These are phyloP conservation scores for Tetraodon nigroviridis DNA, from an alignment of 2,113 vertebrate genomes.

Conservation along the genomic window DNA sequence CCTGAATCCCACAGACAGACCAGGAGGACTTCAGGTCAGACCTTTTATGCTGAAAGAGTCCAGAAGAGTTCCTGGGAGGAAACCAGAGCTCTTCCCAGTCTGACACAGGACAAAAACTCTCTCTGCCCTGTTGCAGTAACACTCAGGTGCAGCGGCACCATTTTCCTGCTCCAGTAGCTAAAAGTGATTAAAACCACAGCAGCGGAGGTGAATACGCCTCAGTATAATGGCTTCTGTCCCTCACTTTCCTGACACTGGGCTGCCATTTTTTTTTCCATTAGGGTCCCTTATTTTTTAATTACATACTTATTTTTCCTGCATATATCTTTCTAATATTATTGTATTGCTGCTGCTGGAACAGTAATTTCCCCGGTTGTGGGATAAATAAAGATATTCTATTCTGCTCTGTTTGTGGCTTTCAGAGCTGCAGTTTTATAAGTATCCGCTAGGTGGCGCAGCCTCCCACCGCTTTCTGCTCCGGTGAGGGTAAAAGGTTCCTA, in stretches of 20 bases:
- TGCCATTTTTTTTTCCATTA: not conserved
- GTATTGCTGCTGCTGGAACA: too few relatives aligned
- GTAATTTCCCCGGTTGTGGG: not conserved
- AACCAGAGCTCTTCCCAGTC: not conserved
- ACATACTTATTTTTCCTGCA: too few relatives aligned
- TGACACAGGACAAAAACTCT: not conserved
- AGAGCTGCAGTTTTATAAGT: conserved; percentile 16
- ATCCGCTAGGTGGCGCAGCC: conserved; percentile 64
- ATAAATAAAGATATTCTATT: not conserved
- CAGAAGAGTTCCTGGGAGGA: not conserved
- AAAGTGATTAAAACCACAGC: not conserved
- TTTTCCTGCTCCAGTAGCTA: not conserved
- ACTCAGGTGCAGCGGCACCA: not conserved
- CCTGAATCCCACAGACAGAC: conserved; percentile 4
- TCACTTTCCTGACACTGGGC: not conserved
- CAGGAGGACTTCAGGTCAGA: conserved; percentile 1
- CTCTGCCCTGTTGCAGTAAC: not conserved
- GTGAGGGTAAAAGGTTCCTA: conserved; percentile 3
- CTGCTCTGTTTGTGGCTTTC: too few relatives aligned
- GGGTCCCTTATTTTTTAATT: too few relatives aligned
- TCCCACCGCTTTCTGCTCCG: conserved; percentile 30
- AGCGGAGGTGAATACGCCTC: too few relatives aligned
- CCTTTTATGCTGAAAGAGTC: not conserved
- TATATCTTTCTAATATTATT: too few relatives aligned
- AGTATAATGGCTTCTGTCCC: too few relatives aligned